Base-by-base conservation (phyloP, 2,888 invertebrate species). In the Lasioglossum villosulum region DNA sequence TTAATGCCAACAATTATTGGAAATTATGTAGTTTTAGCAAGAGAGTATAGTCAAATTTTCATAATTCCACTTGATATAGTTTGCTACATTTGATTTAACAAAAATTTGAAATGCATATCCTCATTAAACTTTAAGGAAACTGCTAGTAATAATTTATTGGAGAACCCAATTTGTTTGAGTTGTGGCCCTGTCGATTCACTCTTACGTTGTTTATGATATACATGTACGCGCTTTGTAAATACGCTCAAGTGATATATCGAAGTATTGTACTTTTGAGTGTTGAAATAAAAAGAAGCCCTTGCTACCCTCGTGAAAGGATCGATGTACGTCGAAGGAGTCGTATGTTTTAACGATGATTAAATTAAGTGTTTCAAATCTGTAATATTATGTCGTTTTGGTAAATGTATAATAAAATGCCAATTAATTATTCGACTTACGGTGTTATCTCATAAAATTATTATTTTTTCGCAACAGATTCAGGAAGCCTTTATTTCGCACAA, bases 261-360 rank as follows among this genome's bases (percentile, higher is more conserved):
- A 37, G 39, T 34, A 63, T 71, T 79, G 70, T 87, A 81, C 56
- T 71, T 27, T 75, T 72, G 68, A 72, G 59, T 37, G 34, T 42
- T 56, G 59, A 52, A 79, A 78, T 80, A 42, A 83, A 30, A 75
- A 66, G 39, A 70, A 78, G 78, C 87, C 87, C 87, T 87, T 87
- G 81, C 87, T 87, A 87, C 87, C 87, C 87, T 87, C 87, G 79
- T 71, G 59, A 16, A 73, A 78, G 66, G 34, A 82, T 45, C 72
- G 12, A 27, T 48, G 8, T 59, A 77, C 27, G n/a, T 39, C 4
- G 42, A 72, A 14, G 23, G 23, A 34, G 48, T 37, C 27, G 45
- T 68, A 48, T 12, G 27, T 66, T 76, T 68, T 48, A 56, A 52
- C 37, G n/a, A 39, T 23, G 0, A 37, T n/a, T 42, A 27, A 77